Base-by-base conservation (phyloP, 2,888 invertebrate species). In the Trachelus iudaicus region DNA sequence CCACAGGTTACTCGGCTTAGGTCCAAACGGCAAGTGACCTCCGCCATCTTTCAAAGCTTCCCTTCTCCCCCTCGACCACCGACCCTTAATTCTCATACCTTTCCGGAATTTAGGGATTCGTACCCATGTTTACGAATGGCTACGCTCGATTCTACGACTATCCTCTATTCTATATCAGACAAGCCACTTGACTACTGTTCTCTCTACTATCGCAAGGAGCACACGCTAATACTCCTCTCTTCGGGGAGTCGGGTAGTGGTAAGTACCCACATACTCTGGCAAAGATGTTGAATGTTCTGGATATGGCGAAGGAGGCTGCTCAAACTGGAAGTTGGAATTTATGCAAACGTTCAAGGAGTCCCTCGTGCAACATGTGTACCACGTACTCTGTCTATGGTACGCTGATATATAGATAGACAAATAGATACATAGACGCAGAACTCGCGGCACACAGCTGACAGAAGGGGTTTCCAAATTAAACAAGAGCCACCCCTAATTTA, bases 401-500 rank as follows among this genome's bases (percentile, higher is more conserved):
- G 9, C 23, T 56, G 34, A 71, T 56, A 23, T 56, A 56, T 56
- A 56, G 56, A 56, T 56, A 56, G 56, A 56, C 69, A 75, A 56
- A 56, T 56, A 23, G 56, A 56, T 56, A 23, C 23, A 56, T 23
- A 9, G 56, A 56, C 56, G 23, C 2, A 56, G 40, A 40, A 40
- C 40, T 40, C 15, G 40, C 76, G 75, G 73, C 77, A 40, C 81
- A 76, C 79, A 80, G 85, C 83, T 84, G 85, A 83, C 81, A 83
- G 80, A 85, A 85, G 87, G 85, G 84, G 77, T 85, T 85, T 82
- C 83, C 84, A 87, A 87, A 89, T 88, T 89, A 88, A 89, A 88
- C 89, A 88, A 87, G 83, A 84, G 85, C 80, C 79, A 81, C 81
- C 85, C 79, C 86, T 88, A 89, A 89, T 89, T 89, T 86, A 85